Percentiles rank a stretch among this genome's conserved stretches.
These are phyloP conservation scores for Agrypnia vestita DNA, from an alignment of 1,140 invertebrate genomes.

Conservation along the genomic window DNA sequence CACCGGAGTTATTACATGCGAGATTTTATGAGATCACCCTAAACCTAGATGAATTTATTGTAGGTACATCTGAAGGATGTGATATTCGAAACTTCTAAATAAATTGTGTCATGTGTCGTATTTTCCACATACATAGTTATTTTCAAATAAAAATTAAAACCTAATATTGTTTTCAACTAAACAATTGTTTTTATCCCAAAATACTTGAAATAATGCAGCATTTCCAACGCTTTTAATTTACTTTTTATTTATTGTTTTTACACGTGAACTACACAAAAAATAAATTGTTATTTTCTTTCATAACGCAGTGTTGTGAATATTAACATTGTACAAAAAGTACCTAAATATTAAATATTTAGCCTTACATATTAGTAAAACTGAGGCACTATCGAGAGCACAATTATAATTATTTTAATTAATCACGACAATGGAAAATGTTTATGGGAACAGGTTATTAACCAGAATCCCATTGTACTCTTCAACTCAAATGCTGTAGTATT, in stretches of 20 bases:
- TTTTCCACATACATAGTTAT: too few species aligned
- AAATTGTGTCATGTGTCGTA: too few species aligned
- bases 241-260: not conserved
- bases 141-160: not conserved
- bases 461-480: slow-evolving; percentile 57
- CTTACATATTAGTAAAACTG: slow-evolving; percentile 53
- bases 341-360: slow-evolving; percentile 40
- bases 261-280: too few species aligned
- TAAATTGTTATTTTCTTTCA: too few species aligned
- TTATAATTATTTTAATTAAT: slow-evolving; percentile 38
- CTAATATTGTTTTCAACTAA: slow-evolving; percentile 21
- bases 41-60: too few species aligned
- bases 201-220: not conserved
- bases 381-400: slow-evolving; percentile 61
- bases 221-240: not conserved
- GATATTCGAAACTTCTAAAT: too few species aligned
- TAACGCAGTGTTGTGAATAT: not conserved
- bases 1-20: too few species aligned
- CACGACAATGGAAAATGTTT: slow-evolving; percentile 53
- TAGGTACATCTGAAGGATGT: too few species aligned
- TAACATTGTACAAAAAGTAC: slow-evolving; percentile 4
- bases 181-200: not conserved
- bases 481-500: slow-evolving; percentile 89
- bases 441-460: slow-evolving; percentile 67
- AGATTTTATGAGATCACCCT: too few species aligned